These are phyloP conservation scores for Potamarius usumacintae DNA, from an alignment of 2,113 vertebrate species.

Conservation along the genomic window DNA sequence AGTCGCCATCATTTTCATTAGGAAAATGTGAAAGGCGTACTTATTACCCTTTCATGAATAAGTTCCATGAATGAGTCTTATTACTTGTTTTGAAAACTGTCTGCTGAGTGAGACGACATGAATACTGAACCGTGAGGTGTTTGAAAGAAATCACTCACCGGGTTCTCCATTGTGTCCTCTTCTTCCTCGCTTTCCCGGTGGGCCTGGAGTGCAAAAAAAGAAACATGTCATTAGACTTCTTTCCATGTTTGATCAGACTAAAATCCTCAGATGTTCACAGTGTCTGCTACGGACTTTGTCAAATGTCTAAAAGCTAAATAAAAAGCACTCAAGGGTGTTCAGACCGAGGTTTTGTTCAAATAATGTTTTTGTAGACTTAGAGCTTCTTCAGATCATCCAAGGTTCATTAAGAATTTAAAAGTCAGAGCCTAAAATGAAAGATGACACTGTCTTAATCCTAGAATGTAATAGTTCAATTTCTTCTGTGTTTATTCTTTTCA, in stretches of 20 bases:
- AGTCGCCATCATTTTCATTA: conserved; percentile 36
- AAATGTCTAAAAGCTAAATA: conserved; percentile 26
- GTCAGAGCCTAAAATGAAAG: conserved; percentile 31
- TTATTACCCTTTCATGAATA: conserved; percentile 23
- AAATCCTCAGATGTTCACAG: conserved; percentile 1
- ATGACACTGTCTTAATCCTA: conserved; percentile 13
- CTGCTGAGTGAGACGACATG: neutral
- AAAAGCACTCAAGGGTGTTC: neutral
- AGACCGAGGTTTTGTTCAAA: conserved; percentile 41
- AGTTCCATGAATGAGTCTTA: conserved; percentile 21
- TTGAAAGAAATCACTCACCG: conserved; percentile 75
- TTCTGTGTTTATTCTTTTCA: conserved; percentile 39
- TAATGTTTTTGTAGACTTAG: conserved; percentile 46
- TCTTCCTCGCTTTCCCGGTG: conserved; percentile 95
- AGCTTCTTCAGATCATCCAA: conserved; percentile 21
- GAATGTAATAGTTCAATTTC: conserved; percentile 18
- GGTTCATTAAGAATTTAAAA: conserved; percentile 49
- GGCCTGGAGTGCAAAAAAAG: conserved; percentile 79
- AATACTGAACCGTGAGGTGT: conserved; percentile 9
- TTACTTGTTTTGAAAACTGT: conserved; percentile 22
- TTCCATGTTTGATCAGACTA: neutral
- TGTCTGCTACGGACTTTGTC: conserved; percentile 32
- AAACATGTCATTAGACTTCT: conserved; percentile 18
- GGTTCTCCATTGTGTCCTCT: conserved; percentile 93
- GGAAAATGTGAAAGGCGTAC: conserved; percentile 39